These are phyloP conservation scores for Poliocrania exsul DNA, from an alignment of 2,797 vertebrate species.

Conservation along the genomic window DNA sequence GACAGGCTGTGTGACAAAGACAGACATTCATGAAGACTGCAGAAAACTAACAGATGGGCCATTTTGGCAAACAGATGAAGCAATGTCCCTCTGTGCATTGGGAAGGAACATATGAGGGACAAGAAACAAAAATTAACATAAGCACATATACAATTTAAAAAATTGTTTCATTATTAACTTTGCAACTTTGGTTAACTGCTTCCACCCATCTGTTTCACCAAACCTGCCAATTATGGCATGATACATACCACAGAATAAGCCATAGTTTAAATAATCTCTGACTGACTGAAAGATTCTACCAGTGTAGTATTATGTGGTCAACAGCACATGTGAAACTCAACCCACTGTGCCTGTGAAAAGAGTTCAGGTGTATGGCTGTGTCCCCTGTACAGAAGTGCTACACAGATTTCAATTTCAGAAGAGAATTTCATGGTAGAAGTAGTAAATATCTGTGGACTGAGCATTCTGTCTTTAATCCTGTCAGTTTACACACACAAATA, in stretches of 20 bases:
- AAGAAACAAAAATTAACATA: neutral
- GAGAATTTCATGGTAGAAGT: neutral
- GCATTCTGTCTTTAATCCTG: neutral
- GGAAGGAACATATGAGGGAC: neutral
- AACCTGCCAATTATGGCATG: neutral
- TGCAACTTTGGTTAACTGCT: neutral
- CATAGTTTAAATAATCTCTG: neutral
- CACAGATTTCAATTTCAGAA: neutral
- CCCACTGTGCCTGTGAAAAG: neutral
- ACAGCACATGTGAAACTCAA: neutral
- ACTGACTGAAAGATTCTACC: neutral
- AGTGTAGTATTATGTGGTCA: neutral
- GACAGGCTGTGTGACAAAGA: slow-evolving; percentile 4
- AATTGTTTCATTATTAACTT: neutral
- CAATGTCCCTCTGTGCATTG: neutral
- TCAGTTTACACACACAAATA: neutral
- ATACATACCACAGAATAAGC: neutral
- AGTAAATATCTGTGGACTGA: neutral
- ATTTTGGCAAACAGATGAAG: neutral
- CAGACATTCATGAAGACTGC: neutral
- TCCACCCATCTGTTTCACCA: neutral
- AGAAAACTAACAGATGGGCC: neutral
- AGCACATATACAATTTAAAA: neutral
- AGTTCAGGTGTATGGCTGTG: neutral
- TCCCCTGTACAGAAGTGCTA: neutral